These are phyloP conservation scores for Hipparchia sbordonii DNA, from an alignment of 2,888 invertebrate genomes.

Conservation along the genomic window DNA sequence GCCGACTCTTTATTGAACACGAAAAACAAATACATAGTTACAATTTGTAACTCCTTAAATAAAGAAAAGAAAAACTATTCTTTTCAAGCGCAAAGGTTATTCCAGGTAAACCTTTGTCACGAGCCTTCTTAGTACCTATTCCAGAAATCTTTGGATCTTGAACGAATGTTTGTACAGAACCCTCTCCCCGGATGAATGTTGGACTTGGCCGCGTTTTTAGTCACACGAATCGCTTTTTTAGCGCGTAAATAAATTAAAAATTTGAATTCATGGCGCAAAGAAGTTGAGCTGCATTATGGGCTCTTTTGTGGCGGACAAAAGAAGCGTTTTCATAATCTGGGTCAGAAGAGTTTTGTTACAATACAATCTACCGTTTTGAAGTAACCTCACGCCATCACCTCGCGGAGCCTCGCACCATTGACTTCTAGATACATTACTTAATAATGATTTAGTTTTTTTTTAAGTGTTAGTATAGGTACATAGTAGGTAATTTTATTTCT, in stretches of 20 bases:
- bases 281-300: constrained; percentile 2
- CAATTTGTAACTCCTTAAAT: too few relatives aligned
- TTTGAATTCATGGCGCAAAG: constrained; percentile 10
- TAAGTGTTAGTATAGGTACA: neutral
- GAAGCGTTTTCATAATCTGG: constrained; percentile 26
- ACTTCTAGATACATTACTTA: neutral
- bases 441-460: neutral
- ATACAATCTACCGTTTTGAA: constrained; percentile 6
- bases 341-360: constrained; percentile 23
- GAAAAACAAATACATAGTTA: too few relatives aligned
- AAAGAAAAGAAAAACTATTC: too few relatives aligned
- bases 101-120: too few relatives aligned
- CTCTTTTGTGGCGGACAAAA: constrained; percentile 15
- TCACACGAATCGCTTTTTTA: constrained; percentile 21
- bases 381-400: neutral
- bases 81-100: too few relatives aligned
- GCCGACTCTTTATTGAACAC: too few relatives aligned
- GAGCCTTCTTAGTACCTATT: too few relatives aligned
- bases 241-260: constrained; percentile 1
- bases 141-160: too few relatives aligned
- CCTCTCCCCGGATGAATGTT: neutral
- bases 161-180: neutral
- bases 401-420: neutral
- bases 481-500: neutral
- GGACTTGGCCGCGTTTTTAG: constrained; percentile 9